Evolutionary conservation across 2,113 vertebrate genomes (phyloP), one percentile per base, ranked within the genome.

Genomic region (Chionodraco myersi): DNA sequence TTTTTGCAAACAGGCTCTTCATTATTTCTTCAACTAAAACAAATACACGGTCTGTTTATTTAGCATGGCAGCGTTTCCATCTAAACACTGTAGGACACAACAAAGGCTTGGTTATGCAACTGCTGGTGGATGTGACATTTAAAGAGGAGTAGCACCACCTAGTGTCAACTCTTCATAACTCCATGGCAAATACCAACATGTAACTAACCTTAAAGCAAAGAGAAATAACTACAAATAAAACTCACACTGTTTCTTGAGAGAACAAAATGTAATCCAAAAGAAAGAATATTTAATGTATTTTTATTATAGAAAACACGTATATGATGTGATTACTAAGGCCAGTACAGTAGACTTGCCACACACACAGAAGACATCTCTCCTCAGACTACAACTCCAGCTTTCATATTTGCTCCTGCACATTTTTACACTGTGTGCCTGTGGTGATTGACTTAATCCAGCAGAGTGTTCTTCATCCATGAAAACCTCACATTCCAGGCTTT

Each of bases 81-180:
- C 18, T 53, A 67, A 85, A 84, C 64, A 30, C 47, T 26, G 7
- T 0, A 0, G 2, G n/a, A 69, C 58, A 41, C 57, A 76, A 81
- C 75, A 72, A 68, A 69, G 56, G 26, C 61, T 66, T 10, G 44
- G 41, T 87, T 87, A 86, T 68, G 64, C 76, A 86, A 90, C 71
- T 41, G 36, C 34, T 60, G 45, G 21, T 2, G 0, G 12, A 7
- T 1, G 72, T 0, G 0, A 18, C 12, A 73, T 70, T 6, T 16
- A 18, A 53, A n/a, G 83, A 70, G 18, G 34, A 79, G 72, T 52
- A 59, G 51, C 3, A 49, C 89, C 92, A 76, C 72, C 91, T 90
- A 58, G 79, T 76, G 93, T 57, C 18, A 13, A 11, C 11, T 44
- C 36, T 10, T 2, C 3, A 21, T 34, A 10, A 49, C 41, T 48